phyloP scores from a whole-genome alignment of 2,888 invertebrate species.

The Drosophila subsilvestris region DNA sequence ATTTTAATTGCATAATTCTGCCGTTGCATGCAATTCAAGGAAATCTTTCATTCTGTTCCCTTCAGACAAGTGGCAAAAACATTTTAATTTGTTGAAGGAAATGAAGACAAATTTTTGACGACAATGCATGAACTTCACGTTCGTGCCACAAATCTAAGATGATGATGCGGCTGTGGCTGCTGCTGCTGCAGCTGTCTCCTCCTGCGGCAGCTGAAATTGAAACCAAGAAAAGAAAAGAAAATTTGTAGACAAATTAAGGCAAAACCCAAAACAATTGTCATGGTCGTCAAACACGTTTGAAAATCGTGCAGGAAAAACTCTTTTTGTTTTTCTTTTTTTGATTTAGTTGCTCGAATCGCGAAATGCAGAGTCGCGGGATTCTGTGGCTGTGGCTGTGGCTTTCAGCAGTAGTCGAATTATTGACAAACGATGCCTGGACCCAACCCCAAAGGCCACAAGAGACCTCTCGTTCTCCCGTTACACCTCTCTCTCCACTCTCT shows the following conservation, averaged over 20 bases:
- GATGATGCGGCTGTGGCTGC: slow-evolving; percentile 39
- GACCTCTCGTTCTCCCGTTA: not conserved
- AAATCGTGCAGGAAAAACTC: slow-evolving; percentile 63
- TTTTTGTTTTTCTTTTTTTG: slow-evolving; percentile 56
- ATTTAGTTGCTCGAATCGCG: slow-evolving; percentile 69
- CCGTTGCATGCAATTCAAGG: slow-evolving; percentile 67
- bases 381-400: slow-evolving; percentile 1
- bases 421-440: slow-evolving; percentile 62
- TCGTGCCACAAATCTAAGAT: slow-evolving; percentile 77
- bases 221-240: slow-evolving; percentile 49
- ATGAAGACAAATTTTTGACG: slow-evolving; percentile 61
- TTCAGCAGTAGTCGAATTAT: slow-evolving; percentile 68
- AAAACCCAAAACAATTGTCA: slow-evolving; percentile 68
- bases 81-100: slow-evolving; percentile 70
- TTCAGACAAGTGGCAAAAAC: slow-evolving; percentile 60
- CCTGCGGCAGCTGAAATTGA: slow-evolving; percentile 51
- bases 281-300: slow-evolving; percentile 68
- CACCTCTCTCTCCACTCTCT: slow-evolving; percentile 44
- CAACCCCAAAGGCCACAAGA: slow-evolving; percentile 1
- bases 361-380: slow-evolving; percentile 3
- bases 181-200: slow-evolving; percentile 21
- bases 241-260: slow-evolving; percentile 77
- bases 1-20: slow-evolving; percentile 77
- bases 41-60: slow-evolving; percentile 39
- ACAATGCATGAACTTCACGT: slow-evolving; percentile 78